Conservation (phyloP, 2,113 vertebrate species). For the Callithrix jacchus region DNA sequence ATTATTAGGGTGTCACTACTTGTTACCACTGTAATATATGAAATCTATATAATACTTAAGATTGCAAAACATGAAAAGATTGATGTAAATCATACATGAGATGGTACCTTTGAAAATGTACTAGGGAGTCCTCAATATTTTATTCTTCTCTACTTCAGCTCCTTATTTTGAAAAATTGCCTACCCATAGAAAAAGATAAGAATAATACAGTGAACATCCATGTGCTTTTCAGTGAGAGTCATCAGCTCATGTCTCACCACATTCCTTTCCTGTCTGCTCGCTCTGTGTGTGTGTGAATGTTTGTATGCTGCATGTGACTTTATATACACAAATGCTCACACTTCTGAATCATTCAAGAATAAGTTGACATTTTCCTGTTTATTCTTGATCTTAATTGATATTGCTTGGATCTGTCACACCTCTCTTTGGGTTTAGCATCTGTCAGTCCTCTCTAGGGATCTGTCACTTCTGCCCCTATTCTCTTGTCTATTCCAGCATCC, state of each 20-base stretch:
- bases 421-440: slow-evolving; percentile 38
- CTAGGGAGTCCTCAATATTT: not conserved
- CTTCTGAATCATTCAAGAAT: slow-evolving; percentile 20
- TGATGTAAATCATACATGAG: not conserved
- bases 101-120: not conserved
- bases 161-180: slow-evolving; percentile 47
- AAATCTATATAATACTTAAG: not conserved
- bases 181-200: not conserved
- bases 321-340: not conserved
- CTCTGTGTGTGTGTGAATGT: not conserved
- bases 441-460: not conserved
- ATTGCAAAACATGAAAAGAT: not conserved
- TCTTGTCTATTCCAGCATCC: slow-evolving; percentile 19
- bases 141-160: slow-evolving; percentile 6
- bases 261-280: not conserved
- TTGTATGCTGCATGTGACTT: not conserved
- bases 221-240: not conserved
- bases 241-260: not conserved
- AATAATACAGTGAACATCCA: not conserved
- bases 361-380: slow-evolving; percentile 1
- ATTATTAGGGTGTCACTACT: not conserved
- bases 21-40: not conserved
- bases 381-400: slow-evolving; percentile 40
- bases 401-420: slow-evolving; percentile 36
- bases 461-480: slow-evolving; percentile 5